phyloP scores from a whole-genome alignment of 2,113 vertebrate species.

The Cochlearius cochlearius region DNA sequence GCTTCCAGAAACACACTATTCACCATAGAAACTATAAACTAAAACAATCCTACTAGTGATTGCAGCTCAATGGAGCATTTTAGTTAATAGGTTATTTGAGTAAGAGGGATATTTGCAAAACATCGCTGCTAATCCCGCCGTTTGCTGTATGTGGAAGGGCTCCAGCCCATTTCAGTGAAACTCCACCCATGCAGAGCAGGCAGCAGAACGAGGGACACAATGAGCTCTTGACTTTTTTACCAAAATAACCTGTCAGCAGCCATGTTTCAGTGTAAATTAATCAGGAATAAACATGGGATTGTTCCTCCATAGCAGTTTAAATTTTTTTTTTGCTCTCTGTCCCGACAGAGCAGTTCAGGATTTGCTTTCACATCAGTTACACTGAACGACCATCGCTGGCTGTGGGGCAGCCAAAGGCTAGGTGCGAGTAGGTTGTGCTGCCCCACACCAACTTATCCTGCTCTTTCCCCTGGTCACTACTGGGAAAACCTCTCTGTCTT shows the following conservation, averaged over 20 bases:
- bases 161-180: background rate
- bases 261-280: background rate
- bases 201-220: background rate
- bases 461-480: background rate
- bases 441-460: background rate
- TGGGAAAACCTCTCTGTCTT: background rate
- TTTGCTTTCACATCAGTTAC: background rate
- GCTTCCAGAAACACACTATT: slow-evolving; percentile 16
- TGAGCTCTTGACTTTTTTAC: background rate
- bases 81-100: slow-evolving; percentile 17
- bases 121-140: background rate
- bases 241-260: background rate
- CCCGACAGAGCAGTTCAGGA: background rate
- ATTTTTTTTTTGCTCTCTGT: background rate
- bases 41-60: background rate
- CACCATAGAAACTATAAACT: slow-evolving; percentile 39
- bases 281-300: background rate
- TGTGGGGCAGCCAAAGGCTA: background rate
- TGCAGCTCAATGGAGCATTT: background rate
- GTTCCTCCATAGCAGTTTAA: background rate
- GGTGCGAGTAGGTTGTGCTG: background rate
- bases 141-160: slow-evolving; percentile 17
- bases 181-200: background rate
- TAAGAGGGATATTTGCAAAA: slow-evolving; percentile 48
- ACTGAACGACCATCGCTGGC: background rate